A percentile compares a stretch with the other conserved stretches of the same genome.
These are phyloP conservation scores for Meteorus cinctellus DNA, from an alignment of 2,888 invertebrate genomes.

Conservation along the genomic window DNA sequence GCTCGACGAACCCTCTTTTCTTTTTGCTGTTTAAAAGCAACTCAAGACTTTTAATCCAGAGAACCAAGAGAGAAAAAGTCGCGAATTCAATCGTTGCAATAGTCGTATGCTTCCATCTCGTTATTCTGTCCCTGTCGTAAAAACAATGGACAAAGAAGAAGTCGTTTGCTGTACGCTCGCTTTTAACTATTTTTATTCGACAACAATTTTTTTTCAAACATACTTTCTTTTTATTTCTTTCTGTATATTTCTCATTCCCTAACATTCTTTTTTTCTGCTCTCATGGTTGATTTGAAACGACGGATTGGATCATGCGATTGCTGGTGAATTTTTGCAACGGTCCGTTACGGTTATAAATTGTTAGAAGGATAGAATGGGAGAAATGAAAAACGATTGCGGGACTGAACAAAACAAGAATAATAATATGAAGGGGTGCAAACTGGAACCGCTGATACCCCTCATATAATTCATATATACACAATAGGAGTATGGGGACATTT, in stretches of 20 bases:
- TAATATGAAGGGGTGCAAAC: slow-evolving; percentile 10
- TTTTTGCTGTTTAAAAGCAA: slow-evolving; percentile 25
- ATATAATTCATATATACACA: slow-evolving; percentile 3
- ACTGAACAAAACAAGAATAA: slow-evolving; percentile 13
- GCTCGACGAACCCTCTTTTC: slow-evolving; percentile 15
- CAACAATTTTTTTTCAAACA: not conserved
- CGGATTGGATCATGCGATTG: slow-evolving; percentile 5
- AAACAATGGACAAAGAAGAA: slow-evolving; percentile 30
- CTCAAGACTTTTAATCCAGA: slow-evolving; percentile 34
- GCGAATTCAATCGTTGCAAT: slow-evolving; percentile 22
- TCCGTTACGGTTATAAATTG: slow-evolving; percentile 35
- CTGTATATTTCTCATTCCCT: not conserved
- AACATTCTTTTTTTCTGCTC: slow-evolving; percentile 3
- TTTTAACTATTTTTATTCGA: slow-evolving; percentile 11
- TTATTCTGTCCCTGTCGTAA: slow-evolving; percentile 37
- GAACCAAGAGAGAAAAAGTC: slow-evolving; percentile 4
- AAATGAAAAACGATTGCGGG: not conserved
- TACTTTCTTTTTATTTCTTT: not conserved
- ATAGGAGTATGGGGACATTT: slow-evolving; percentile 2
- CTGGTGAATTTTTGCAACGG: slow-evolving; percentile 13
- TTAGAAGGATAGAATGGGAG: not conserved
- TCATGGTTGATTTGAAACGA: slow-evolving; percentile 10
- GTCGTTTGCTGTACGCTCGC: not conserved
- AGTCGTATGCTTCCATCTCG: slow-evolving; percentile 24
- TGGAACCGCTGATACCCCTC: not conserved